phyloP scores from a whole-genome alignment of 2,113 vertebrate genomes.

The Chauna torquata region DNA sequence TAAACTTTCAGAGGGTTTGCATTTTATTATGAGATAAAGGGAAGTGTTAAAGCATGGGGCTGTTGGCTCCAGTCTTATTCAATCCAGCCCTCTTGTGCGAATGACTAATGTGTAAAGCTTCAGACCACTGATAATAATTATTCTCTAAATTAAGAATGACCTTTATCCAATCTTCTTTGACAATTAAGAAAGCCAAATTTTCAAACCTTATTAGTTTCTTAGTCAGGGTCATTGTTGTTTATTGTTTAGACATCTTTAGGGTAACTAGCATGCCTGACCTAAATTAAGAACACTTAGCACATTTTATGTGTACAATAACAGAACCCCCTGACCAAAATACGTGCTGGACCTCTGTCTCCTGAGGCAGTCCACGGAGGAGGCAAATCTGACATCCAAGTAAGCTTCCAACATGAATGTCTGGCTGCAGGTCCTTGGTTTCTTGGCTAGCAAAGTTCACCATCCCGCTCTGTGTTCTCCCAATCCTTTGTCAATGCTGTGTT shows the following conservation, averaged over 20 bases:
- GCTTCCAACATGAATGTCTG: neutral
- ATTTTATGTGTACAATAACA: slow-evolving; percentile 31
- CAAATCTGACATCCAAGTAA: neutral
- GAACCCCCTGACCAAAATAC: slow-evolving; percentile 29
- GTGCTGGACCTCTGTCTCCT: neutral
- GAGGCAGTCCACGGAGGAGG: neutral
- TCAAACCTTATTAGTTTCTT: slow-evolving; percentile 59
- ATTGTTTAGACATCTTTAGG: slow-evolving; percentile 36
- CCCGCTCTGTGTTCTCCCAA: fast-evolving
- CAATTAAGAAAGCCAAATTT: slow-evolving; percentile 50
- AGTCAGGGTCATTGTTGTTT: slow-evolving; percentile 38
- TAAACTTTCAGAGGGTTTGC: neutral
- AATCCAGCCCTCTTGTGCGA: neutral
- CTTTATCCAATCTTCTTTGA: slow-evolving; percentile 28
- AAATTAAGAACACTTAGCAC: slow-evolving; percentile 26
- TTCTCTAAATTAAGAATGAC: slow-evolving; percentile 51
- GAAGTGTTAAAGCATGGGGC: neutral
- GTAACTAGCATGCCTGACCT: slow-evolving; percentile 5
- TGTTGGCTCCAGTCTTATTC: neutral
- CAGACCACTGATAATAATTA: slow-evolving; percentile 58
- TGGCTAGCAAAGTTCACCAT: neutral
- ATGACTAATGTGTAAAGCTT: slow-evolving; percentile 40
- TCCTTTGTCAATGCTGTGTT: neutral
- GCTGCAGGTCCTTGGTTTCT: neutral
- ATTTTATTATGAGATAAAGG: neutral